phyloP scores from a whole-genome alignment of 1,140 invertebrate genomes.

The Argopecten irradians region DNA sequence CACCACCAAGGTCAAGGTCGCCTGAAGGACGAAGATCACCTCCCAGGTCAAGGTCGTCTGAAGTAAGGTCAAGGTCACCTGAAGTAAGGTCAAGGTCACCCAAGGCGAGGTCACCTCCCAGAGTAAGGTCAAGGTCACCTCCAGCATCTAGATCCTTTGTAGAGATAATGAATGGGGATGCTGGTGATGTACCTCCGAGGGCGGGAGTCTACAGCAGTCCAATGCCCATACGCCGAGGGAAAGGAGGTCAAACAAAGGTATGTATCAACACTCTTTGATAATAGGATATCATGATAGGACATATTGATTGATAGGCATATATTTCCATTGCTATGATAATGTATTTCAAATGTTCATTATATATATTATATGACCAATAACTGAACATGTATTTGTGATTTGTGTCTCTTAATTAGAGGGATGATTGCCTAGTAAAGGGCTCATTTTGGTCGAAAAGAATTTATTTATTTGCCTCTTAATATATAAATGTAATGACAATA shows the following conservation, averaged over 20 bases:
- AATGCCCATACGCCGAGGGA: constrained; percentile 60
- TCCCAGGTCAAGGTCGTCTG: background rate
- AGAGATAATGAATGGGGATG: background rate
- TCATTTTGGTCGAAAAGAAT: no score
- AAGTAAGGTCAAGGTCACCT: background rate
- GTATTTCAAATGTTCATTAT: no score
- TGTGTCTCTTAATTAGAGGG: no score
- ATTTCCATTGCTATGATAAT: no score
- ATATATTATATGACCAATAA: no score
- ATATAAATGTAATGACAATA: no score
- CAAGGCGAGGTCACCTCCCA: constrained; percentile 22
- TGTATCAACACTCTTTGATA: constrained; percentile 13
- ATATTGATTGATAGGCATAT: no score
- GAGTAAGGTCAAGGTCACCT: constrained; percentile 6
- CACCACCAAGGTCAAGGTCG: constrained; percentile 28
- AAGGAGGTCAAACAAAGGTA: constrained; percentile 33
- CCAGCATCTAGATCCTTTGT: background rate
- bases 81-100: background rate
- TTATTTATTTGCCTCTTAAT: no score
- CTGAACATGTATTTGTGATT: no score
- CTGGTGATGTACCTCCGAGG: constrained; percentile 46
- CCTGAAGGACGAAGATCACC: background rate
- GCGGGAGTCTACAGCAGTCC: constrained; percentile 68
- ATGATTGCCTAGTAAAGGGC: no score
- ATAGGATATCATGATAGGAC: background rate